These are phyloP conservation scores for Watsonalla cultraria DNA, from an alignment of 2,888 invertebrate genomes.

Conservation along the genomic window DNA sequence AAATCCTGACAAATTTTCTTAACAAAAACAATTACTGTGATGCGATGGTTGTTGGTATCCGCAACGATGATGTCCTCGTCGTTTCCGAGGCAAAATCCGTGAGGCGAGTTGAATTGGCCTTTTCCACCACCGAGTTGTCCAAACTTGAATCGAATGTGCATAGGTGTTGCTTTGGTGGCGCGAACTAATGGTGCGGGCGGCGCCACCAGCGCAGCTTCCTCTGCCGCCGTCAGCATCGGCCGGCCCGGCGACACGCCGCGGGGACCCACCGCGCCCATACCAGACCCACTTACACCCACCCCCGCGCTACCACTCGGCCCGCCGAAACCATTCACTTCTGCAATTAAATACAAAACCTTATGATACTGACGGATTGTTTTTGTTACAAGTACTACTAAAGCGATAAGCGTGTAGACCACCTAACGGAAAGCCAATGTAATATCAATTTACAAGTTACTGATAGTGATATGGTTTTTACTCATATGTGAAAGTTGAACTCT, in stretches of 20 bases:
- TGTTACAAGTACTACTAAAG: no score
- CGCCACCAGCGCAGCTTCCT: slow-evolving; percentile 66
- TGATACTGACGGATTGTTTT: not conserved
- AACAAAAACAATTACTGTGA: slow-evolving; percentile 81
- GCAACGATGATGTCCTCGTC: slow-evolving; percentile 98
- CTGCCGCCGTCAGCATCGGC: slow-evolving; percentile 63
- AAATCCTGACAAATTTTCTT: not conserved
- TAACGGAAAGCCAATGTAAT: no score
- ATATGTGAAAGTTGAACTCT: no score
- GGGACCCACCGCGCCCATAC: slow-evolving; percentile 55
- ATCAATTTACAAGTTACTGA: no score
- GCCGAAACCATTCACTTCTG: slow-evolving; percentile 73
- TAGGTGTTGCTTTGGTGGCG: slow-evolving; percentile 86
- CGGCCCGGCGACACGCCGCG: slow-evolving; percentile 74
- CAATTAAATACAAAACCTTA: slow-evolving; percentile 19
- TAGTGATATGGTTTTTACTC: no score
- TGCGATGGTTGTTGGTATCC: slow-evolving; percentile 97
- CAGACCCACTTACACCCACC: slow-evolving; percentile 66
- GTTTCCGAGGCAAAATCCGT: slow-evolving; percentile 96
- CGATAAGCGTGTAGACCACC: no score
- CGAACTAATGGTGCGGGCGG: slow-evolving; percentile 78
- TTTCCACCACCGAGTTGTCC: slow-evolving; percentile 95
- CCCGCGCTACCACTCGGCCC: slow-evolving; percentile 22
- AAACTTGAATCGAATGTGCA: slow-evolving; percentile 95
- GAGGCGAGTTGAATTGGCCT: slow-evolving; percentile 97